Evolutionary conservation across 2,888 invertebrate genomes (phyloP), one percentile per base, ranked within the genome.

Genomic region (Drosophila percnosoma): DNA sequence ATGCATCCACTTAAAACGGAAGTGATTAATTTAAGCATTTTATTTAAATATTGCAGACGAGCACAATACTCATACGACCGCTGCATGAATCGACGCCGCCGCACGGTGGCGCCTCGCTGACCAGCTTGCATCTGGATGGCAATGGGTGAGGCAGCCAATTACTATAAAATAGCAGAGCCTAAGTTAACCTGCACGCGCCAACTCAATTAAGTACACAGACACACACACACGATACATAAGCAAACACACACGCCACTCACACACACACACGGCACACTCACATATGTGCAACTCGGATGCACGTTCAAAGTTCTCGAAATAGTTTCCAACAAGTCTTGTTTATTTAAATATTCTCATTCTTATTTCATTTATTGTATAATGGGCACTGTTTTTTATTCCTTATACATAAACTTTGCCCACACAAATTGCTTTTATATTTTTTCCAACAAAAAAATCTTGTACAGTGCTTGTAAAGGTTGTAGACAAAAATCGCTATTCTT

Each of bases 391-490:
- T 18, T 49, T 62, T 18, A 27, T 45, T 51, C 27, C 40, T 15
- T 45, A 7, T 24, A 21, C 15, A 13, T 38, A 0, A 38, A 38
- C 24, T 61, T 42, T 36, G n/a, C 13, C 13, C 24, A 24, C 31
- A 27, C 29, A 8, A 55, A 48, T 24, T 45, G 52, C 34, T 24
- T 45, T 45, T 45, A 66, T 51, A 34, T 21, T 34, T 34, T 64
- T 63, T 45, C 27, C 33, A 59, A 33, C 11, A 15, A 45, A 31
- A 21, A 27, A 40, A 24, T 67, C 10, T 73, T 57, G 52, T 68
- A 67, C 91, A 93, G 93, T 91, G 92, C 93, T 92, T 93, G 92
- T 90, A 92, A 92, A 90, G 92, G 88, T 92, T 92, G 92, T 89
- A 91, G 90, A 89, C 90, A 89, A 91, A 92, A 91, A 89, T 89